Conservation (phyloP, 2,113 vertebrate genomes). For the Phalacrocorax carbo region DNA sequence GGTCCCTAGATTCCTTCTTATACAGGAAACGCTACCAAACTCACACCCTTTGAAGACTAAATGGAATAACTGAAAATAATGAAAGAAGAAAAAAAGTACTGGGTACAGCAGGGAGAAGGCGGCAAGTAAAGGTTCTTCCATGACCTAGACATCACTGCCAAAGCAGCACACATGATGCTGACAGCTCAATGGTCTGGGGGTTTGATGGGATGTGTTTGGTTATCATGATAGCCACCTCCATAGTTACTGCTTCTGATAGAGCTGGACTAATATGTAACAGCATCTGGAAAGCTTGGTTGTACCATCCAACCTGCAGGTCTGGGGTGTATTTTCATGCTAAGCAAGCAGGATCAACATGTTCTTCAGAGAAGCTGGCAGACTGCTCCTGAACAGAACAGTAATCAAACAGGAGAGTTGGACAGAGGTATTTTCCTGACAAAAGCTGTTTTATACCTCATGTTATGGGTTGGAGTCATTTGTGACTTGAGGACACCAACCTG, state of each 20-base stretch:
- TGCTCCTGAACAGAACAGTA: not conserved
- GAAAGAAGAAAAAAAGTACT: not conserved
- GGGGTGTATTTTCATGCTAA: not conserved
- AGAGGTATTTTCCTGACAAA: not conserved
- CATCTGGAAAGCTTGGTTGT: not conserved
- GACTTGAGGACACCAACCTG: not conserved
- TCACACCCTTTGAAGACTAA: not conserved
- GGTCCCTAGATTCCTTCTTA: not conserved
- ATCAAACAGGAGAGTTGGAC: not conserved
- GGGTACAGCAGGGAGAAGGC: not conserved
- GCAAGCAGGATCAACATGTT: not conserved
- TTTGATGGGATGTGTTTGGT: not conserved
- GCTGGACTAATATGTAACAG: not conserved
- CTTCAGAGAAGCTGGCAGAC: not conserved
- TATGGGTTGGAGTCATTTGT: not conserved
- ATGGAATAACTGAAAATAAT: not conserved
- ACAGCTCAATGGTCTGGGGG: not conserved
- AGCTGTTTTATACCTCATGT: not conserved
- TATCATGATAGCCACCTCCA: not conserved
- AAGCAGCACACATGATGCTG: not conserved
- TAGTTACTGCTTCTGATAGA: not conserved
- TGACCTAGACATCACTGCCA: not conserved
- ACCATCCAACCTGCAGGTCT: not conserved
- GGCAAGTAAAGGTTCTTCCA: not conserved
- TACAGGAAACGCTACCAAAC: not conserved